Evolutionary conservation across 2,888 invertebrate genomes (phyloP).

Genomic region (Acronicta psi): DNA sequence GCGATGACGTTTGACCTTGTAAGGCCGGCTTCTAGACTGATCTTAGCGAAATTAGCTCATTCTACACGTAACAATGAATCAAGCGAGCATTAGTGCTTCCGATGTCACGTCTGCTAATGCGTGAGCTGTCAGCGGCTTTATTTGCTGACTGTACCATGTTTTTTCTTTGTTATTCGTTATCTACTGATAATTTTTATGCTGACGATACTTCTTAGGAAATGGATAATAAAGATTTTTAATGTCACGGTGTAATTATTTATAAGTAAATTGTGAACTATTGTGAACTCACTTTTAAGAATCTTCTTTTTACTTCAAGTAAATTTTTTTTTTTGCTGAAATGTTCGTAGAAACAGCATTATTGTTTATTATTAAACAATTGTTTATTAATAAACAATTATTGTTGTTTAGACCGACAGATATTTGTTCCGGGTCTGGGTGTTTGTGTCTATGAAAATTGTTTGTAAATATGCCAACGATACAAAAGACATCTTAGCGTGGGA

Average conservation of each 20-base stretch:
- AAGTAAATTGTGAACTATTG: too few species aligned
- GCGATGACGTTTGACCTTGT: conserved; percentile 75
- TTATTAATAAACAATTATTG: too few species aligned
- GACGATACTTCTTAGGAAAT: background rate
- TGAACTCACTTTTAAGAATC: too few species aligned
- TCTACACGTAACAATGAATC: conserved; percentile 54
- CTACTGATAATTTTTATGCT: background rate
- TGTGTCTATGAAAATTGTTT: too few species aligned
- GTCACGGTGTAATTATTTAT: too few species aligned
- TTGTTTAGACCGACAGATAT: background rate
- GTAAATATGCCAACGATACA: too few species aligned
- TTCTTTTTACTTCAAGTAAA: too few species aligned
- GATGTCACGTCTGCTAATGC: conserved; percentile 29
- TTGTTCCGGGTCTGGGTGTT: background rate
- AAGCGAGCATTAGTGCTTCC: conserved; percentile 49
- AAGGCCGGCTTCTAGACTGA: conserved; percentile 80
- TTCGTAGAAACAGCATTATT: too few species aligned
- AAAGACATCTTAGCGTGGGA: too few species aligned
- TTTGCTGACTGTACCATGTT: conserved; percentile 1
- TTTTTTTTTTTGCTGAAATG: too few species aligned
- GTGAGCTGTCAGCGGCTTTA: conserved; percentile 13
- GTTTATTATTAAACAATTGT: too few species aligned
- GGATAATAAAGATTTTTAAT: background rate
- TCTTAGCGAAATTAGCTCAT: conserved; percentile 63
- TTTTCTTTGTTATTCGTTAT: conserved; percentile 3